These are phyloP conservation scores for Drosophila recens DNA, from an alignment of 2,888 invertebrate species.

Conservation along the genomic window DNA sequence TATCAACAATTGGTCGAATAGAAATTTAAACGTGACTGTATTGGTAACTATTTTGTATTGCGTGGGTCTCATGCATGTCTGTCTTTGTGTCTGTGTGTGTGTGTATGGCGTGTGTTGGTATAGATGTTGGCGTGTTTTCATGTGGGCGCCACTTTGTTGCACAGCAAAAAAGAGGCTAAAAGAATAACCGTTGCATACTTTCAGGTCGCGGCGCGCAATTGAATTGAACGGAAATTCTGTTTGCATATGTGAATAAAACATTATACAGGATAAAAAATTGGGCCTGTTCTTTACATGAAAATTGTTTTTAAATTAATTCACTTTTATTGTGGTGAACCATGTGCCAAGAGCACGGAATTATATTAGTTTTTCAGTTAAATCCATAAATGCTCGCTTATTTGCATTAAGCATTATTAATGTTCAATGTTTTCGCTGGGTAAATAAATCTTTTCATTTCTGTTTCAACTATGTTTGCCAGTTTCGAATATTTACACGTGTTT, in stretches of 20 bases:
- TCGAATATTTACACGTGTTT: neutral
- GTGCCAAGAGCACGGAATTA: neutral
- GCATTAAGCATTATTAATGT: slow-evolving; percentile 3
- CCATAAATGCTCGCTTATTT: neutral
- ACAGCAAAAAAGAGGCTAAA: slow-evolving; percentile 33
- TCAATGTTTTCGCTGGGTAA: slow-evolving; percentile 9
- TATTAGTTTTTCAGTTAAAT: neutral
- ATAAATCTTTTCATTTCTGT: neutral
- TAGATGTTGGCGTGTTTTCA: slow-evolving; percentile 19
- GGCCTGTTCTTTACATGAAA: slow-evolving; percentile 17
- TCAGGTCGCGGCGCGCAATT: slow-evolving; percentile 63
- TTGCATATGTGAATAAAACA: slow-evolving; percentile 81
- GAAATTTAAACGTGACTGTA: slow-evolving; percentile 40
- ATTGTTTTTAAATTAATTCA: slow-evolving; percentile 26
- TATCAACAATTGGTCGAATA: slow-evolving; percentile 80
- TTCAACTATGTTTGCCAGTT: slow-evolving; percentile 8
- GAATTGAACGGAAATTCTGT: slow-evolving; percentile 78
- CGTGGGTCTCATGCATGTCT: slow-evolving; percentile 11
- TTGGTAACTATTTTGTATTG: slow-evolving; percentile 28
- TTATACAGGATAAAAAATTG: slow-evolving; percentile 44
- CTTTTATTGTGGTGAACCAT: neutral
- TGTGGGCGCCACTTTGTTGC: slow-evolving; percentile 61
- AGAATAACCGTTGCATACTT: slow-evolving; percentile 61
- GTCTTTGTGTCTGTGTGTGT: slow-evolving; percentile 14
- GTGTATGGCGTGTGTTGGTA: neutral